Evolutionary conservation across 2,113 vertebrate species (phyloP).

Genomic region (Labeo catla): DNA sequence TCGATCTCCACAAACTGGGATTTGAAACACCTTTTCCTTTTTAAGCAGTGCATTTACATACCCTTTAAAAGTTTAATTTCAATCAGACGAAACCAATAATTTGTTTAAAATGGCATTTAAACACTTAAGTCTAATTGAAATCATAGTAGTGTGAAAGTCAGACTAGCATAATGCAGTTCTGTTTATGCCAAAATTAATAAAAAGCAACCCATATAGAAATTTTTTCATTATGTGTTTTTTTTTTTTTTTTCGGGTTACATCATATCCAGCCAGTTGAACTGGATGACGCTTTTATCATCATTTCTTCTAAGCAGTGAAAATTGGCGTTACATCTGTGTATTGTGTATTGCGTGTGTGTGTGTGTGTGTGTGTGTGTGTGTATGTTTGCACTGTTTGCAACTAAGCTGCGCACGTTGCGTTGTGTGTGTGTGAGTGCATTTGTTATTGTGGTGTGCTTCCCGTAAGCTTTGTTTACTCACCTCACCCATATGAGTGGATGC

Average conservation of each 20-base stretch:
- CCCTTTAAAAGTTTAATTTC: background rate
- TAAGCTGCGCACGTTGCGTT: background rate
- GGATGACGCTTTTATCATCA: too few relatives aligned
- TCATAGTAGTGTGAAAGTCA: background rate
- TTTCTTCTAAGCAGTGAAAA: background rate
- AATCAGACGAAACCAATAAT: background rate
- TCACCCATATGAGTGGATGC: conserved; percentile 3
- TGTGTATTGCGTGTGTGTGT: conserved; percentile 10
- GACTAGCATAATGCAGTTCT: background rate
- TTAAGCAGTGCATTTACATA: background rate
- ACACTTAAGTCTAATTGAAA: background rate
- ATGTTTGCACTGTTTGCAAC: background rate
- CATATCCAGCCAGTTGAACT: background rate
- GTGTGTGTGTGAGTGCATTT: background rate
- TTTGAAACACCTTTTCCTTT: background rate
- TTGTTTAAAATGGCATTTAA: background rate
- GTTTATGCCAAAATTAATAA: background rate
- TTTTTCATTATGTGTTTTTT: too few relatives aligned
- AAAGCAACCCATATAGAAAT: background rate
- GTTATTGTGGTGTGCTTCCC: background rate
- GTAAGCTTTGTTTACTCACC: background rate
- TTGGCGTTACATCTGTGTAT: background rate
- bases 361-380: background rate
- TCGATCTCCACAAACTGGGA: background rate
- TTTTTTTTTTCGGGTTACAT: background rate